Base-by-base conservation (phyloP, 1,140 invertebrate species). In the Pseudachorutes palmiensis region DNA sequence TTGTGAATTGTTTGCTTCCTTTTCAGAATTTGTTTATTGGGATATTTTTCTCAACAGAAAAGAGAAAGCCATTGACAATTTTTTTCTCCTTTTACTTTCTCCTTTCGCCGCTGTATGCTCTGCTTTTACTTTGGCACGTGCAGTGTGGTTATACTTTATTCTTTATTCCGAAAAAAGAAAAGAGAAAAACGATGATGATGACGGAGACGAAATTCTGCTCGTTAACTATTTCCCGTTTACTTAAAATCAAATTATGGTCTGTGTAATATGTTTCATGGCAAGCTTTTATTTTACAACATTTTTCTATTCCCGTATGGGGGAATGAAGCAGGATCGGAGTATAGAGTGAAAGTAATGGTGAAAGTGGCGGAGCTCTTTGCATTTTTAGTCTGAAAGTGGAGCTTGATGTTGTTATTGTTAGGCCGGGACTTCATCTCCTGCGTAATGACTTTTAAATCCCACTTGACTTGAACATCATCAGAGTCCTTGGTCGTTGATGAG, bases 201-300 rank as follows among this genome's bases (percentile, higher is more conserved):
- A n/a, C n/a, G n/a, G n/a, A n/a, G n/a, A 45, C 36, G 36, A 12
- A 45, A 45, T 45, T 45, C 19, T 19, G 9, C 36, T 45, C 36
- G 9, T 45, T 45, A 45, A 45, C 36, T 45, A 45, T 45, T 45
- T 45, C 19, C 36, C n/a, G n/a, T n/a, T n/a, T n/a, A n/a, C n/a
- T n/a, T n/a, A n/a, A 45, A 45, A 45, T 45, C 36, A 45, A 45
- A 45, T 45, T 45, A 45, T n/a, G n/a, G n/a, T n/a, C n/a, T n/a
- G n/a, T n/a, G n/a, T n/a, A n/a, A n/a, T n/a, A n/a, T n/a, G n/a
- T n/a, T n/a, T n/a, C n/a, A n/a, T n/a, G n/a, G n/a, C n/a, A n/a
- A n/a, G n/a, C n/a, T n/a, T n/a, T n/a, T n/a, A n/a, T n/a, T n/a
- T n/a, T n/a, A n/a, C n/a, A n/a, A n/a, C n/a, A n/a, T n/a, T n/a